Conservation (phyloP, 1,140 invertebrate genomes). For the Diachasma alloeum region DNA sequence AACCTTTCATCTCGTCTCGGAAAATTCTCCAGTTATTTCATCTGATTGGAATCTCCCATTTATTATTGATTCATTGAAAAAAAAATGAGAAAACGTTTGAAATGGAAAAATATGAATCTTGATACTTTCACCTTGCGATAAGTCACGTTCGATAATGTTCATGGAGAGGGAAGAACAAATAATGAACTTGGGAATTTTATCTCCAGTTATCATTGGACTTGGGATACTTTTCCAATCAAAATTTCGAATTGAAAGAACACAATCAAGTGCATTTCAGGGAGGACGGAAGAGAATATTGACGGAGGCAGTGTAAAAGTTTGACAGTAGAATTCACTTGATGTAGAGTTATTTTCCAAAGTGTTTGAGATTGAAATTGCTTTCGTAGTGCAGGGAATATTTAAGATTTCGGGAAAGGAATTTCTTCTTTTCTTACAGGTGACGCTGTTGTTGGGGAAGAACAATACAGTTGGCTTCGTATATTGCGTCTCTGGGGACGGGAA, state of each 20-base stretch:
- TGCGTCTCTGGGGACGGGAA: neutral
- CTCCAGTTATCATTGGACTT: neutral
- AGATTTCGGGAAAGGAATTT: neutral
- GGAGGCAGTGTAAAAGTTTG: neutral
- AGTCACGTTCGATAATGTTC: neutral
- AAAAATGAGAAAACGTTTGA: no score
- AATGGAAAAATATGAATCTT: neutral
- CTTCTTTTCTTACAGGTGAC: neutral
- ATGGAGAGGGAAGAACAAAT: neutral
- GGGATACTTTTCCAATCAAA: constrained; percentile 6
- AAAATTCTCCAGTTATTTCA: no score
- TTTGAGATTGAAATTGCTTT: neutral
- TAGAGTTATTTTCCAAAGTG: neutral
- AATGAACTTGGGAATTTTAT: neutral
- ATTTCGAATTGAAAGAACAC: neutral
- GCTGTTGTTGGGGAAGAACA: neutral
- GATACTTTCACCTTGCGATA: neutral
- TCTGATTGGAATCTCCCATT: no score
- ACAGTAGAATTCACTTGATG: neutral
- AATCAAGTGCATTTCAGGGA: neutral
- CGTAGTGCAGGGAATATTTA: neutral
- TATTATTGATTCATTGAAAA: no score
- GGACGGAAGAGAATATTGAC: neutral
- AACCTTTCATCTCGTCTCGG: no score
- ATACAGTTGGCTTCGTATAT: neutral